Evolutionary conservation across 1,140 invertebrate species (phyloP).

Genomic region (Trichonephila clavipes): DNA sequence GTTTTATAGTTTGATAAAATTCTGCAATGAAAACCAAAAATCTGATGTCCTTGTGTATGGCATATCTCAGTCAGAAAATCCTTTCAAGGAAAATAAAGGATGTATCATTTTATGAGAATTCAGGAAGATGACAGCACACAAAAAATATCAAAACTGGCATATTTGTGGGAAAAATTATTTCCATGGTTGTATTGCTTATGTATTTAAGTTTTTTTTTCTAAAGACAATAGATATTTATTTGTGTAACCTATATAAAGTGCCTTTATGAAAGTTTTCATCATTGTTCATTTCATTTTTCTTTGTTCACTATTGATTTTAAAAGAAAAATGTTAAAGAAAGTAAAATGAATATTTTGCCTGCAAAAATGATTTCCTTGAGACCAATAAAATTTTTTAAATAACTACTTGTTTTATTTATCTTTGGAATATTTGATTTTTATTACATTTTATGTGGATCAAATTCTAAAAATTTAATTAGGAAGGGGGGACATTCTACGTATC

Average conservation of each 20-base stretch:
- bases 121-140: background rate
- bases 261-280: background rate
- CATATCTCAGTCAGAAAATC: slow-evolving; percentile 82
- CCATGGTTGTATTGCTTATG: background rate
- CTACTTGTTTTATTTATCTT: too few species aligned
- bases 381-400: too few species aligned
- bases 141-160: background rate
- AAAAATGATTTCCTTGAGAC: too few species aligned
- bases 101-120: slow-evolving; percentile 77
- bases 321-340: background rate
- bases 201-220: background rate
- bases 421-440: too few species aligned
- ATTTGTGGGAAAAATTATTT: background rate
- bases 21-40: slow-evolving; percentile 81
- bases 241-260: background rate
- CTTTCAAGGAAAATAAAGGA: slow-evolving; percentile 81
- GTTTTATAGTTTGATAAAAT: slow-evolving; percentile 80
- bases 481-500: too few species aligned
- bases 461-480: too few species aligned
- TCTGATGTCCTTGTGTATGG: slow-evolving; percentile 81
- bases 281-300: slow-evolving; percentile 15
- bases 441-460: too few species aligned
- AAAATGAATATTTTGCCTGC: background rate
- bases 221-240: background rate
- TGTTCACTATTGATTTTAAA: background rate